Conservation (phyloP, 2,888 invertebrate genomes). For the Melanophora roralis region DNA sequence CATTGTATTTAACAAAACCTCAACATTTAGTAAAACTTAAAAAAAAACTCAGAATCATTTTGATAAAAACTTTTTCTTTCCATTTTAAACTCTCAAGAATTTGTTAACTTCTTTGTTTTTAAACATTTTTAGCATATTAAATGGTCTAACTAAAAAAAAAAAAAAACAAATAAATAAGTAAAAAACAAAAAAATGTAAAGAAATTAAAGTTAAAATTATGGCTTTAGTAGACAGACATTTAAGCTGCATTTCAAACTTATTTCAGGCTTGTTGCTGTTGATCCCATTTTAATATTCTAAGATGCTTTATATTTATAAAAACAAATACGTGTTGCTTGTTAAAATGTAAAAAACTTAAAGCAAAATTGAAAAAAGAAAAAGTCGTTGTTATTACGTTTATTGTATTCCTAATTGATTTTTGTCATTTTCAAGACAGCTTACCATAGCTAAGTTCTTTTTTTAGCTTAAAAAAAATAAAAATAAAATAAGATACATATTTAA, state of each 20-base stretch:
- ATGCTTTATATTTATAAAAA: conserved; percentile 74
- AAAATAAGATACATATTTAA: conserved; percentile 51
- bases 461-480: too few relatives aligned
- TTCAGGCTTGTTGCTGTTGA: conserved; percentile 65
- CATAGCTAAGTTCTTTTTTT: conserved; percentile 12
- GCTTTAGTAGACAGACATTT: conserved; percentile 29
- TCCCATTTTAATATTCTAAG: conserved; percentile 77
- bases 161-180: neutral
- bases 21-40: conserved; percentile 37
- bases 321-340: conserved; percentile 73
- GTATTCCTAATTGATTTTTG: conserved; percentile 70
- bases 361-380: conserved; percentile 18
- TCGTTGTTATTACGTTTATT: conserved; percentile 68
- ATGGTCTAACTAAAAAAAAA: conserved; percentile 19
- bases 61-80: conserved; percentile 22
- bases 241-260: conserved; percentile 46
- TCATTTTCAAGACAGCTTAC: conserved; percentile 42
- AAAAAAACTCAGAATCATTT: neutral
- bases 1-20: conserved; percentile 57
- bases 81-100: conserved; percentile 51
- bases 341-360: neutral
- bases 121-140: conserved; percentile 62
- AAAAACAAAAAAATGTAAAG: conserved; percentile 28
- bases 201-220: too few relatives aligned
- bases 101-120: conserved; percentile 54